Evolutionary conservation across 2,797 vertebrate genomes (phyloP).

Genomic region (Novumbra hubbsi): DNA sequence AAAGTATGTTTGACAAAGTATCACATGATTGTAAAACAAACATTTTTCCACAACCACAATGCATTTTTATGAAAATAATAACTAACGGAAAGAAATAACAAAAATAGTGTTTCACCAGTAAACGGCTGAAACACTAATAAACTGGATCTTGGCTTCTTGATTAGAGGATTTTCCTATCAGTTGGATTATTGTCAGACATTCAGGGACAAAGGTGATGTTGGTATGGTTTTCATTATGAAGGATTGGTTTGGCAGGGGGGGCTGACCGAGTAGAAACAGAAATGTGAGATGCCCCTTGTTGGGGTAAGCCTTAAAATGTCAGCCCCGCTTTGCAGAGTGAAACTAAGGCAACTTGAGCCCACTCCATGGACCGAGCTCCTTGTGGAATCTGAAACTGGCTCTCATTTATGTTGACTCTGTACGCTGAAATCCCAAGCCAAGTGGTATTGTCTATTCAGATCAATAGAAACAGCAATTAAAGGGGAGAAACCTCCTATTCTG

Average conservation of each 20-base stretch:
- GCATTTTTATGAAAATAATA: background rate
- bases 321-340: conserved; percentile 37
- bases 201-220: conserved; percentile 41
- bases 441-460: conserved; percentile 31
- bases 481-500: too few species aligned
- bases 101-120: too few species aligned
- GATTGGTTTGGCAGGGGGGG: conserved; percentile 48
- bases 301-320: conserved; percentile 40
- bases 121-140: too few species aligned
- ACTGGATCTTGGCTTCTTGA: conserved; percentile 15
- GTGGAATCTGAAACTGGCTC: conserved; percentile 47
- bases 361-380: conserved; percentile 50
- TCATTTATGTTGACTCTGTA: conserved; percentile 34
- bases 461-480: conserved; percentile 27
- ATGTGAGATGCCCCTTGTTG: conserved; percentile 49
- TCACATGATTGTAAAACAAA: background rate
- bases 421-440: conserved; percentile 34
- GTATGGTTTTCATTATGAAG: conserved; percentile 37
- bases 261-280: conserved; percentile 44
- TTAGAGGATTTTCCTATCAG: conserved; percentile 19
- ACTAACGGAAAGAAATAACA: too few species aligned
- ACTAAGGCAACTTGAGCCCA: conserved; percentile 62
- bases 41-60: background rate
- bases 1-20: background rate
- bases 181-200: conserved; percentile 29